These are phyloP conservation scores for Ichneumon xanthorius DNA, from an alignment of 2,888 invertebrate species.

Conservation along the genomic window DNA sequence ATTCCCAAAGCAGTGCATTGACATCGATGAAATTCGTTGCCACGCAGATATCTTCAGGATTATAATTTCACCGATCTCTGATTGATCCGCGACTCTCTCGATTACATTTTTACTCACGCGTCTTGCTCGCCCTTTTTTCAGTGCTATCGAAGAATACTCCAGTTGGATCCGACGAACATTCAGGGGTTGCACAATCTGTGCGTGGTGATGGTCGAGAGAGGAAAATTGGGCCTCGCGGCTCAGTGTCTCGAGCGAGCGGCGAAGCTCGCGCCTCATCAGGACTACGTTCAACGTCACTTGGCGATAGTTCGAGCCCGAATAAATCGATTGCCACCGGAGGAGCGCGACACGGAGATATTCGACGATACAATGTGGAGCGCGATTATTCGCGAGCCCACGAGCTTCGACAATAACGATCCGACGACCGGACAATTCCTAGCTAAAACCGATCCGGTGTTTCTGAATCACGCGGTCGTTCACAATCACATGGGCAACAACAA, in stretches of 20 bases:
- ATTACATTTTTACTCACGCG: neutral
- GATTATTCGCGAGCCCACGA: slow-evolving; percentile 61
- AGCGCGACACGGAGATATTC: slow-evolving; percentile 79
- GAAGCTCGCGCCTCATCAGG: slow-evolving; percentile 94
- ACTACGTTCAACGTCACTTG: slow-evolving; percentile 95
- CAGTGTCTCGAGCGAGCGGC: slow-evolving; percentile 93
- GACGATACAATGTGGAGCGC: slow-evolving; percentile 80
- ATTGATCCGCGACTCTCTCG: too few relatives aligned
- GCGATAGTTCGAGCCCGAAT: slow-evolving; percentile 93
- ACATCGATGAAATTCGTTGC: too few relatives aligned
- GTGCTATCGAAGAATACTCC: slow-evolving; percentile 96
- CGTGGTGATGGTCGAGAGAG: slow-evolving; percentile 97
- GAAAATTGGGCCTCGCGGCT: slow-evolving; percentile 93
- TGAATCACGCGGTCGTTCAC: slow-evolving; percentile 79
- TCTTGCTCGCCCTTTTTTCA: slow-evolving; percentile 83
- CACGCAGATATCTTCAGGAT: too few relatives aligned
- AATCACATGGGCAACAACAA: slow-evolving; percentile 77
- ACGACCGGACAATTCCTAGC: slow-evolving; percentile 76
- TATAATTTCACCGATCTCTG: too few relatives aligned
- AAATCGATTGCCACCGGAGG: slow-evolving; percentile 80
- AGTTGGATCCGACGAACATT: slow-evolving; percentile 95
- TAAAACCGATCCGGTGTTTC: slow-evolving; percentile 78
- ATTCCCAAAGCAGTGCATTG: too few relatives aligned
- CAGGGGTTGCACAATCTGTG: slow-evolving; percentile 98
- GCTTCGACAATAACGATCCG: slow-evolving; percentile 73